Evolutionary conservation across 2,113 vertebrate genomes (phyloP), one percentile per base, ranked within the genome.

Genomic region (Noctilio leporinus): DNA sequence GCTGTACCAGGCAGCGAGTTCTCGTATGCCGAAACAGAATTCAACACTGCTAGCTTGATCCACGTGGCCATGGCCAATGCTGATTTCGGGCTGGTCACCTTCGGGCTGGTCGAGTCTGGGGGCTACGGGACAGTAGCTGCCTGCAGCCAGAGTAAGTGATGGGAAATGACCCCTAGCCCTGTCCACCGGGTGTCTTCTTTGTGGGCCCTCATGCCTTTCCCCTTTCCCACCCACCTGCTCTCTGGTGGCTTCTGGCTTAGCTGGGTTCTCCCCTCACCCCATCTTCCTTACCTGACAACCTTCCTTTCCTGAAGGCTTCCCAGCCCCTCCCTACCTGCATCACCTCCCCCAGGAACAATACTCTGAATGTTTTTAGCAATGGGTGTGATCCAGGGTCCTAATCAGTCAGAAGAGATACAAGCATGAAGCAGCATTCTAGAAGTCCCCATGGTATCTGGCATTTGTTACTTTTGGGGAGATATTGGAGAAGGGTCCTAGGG

Each of bases 71-170:
- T 95, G 59, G 98, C 97, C 67, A 28, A 84, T 0, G 77, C 86
- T 11, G 43, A 81, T 30, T 98, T 99, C 70, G 98, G 95, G 30
- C 80, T 99, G 65, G 98, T 99, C 89, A 97, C 95, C 92, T 81
- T 99, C 4, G 98, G 99, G 28, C 88, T 97, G 55, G 86, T 81
- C 19, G 10, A 95, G 4, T 30, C 77, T 84, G 97, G 98, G 73
- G 98, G 98, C 20, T 98, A 98, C 4, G 98, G 98, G 40, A 64
- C 98, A 30, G 67, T 92, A 33, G 98, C 97, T 82, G 95, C 97
- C 77, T 99, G 98, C 5, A 53, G 94, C 33, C 85, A 12, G 40
- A 93, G 96, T 97, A 69, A 97, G 97, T 97, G 45, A 67, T 53
- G 65, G 75, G 40, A 57, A 35, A n/a, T 4, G 16, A 35, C 15